Conservation (phyloP, 2,113 vertebrate species). For the Bucco capensis region DNA sequence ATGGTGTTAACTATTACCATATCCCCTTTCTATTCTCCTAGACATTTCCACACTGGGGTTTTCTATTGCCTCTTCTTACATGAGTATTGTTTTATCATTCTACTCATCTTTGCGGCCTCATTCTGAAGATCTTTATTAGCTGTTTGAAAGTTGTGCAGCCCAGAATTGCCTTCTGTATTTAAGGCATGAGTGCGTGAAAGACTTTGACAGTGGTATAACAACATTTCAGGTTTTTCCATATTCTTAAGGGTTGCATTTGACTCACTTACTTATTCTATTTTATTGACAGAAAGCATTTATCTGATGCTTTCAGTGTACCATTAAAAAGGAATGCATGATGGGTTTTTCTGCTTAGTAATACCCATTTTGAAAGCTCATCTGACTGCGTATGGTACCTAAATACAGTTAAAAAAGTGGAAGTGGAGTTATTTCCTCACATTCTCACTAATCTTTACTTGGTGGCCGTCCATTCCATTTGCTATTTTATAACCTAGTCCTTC, state of each 20-base stretch:
- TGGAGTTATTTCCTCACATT: background rate
- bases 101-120: background rate
- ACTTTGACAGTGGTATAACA: background rate
- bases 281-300: background rate
- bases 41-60: background rate
- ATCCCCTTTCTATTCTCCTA: background rate
- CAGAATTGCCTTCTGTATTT: background rate
- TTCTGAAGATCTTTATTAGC: background rate
- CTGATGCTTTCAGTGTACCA: background rate
- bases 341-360: background rate
- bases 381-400: background rate
- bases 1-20: background rate
- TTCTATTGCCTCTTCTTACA: background rate
- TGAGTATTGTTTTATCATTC: background rate
- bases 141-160: background rate
- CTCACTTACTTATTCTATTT: background rate
- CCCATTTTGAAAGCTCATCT: background rate
- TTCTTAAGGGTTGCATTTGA: background rate
- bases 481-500: background rate
- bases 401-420: background rate
- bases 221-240: background rate
- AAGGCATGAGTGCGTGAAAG: background rate
- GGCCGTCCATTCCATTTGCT: background rate
- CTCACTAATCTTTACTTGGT: background rate
- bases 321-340: background rate